Conservation (phyloP, 2,113 vertebrate genomes). For the Trogon surrucura region DNA sequence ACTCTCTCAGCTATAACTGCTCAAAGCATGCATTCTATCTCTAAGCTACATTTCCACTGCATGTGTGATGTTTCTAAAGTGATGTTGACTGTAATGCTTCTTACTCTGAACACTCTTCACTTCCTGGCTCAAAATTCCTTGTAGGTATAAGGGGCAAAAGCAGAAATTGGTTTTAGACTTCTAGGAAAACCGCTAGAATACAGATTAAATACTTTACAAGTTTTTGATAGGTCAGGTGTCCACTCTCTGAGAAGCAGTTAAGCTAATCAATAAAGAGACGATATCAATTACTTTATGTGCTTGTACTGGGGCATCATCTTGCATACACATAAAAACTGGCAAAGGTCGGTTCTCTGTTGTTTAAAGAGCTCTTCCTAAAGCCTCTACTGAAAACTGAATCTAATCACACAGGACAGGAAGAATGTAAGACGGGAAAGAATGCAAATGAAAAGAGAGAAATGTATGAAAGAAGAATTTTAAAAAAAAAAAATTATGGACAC, state of each 20-base stretch:
- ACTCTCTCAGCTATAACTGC: not conserved
- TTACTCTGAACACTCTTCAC: not conserved
- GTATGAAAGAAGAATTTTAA: not conserved
- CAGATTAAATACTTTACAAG: not conserved
- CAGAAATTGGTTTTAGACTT: constrained; percentile 21
- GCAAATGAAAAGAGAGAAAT: not conserved
- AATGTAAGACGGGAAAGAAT: not conserved
- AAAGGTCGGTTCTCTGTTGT: not conserved
- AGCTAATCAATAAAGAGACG: not conserved
- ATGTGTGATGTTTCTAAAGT: not conserved
- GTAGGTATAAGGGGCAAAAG: not conserved
- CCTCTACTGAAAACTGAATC: not conserved
- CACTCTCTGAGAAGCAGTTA: not conserved
- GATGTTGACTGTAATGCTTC: not conserved
- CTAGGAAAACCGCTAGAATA: not conserved
- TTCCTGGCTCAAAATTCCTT: not conserved
- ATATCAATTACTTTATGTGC: not conserved
- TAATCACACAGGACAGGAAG: not conserved
- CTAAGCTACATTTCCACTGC: constrained; percentile 1
- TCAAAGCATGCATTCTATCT: not conserved
- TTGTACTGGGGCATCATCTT: not conserved
- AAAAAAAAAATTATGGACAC: not conserved
- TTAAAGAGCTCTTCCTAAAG: not conserved
- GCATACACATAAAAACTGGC: not conserved
- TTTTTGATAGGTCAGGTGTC: not conserved